Evolutionary conservation across 2,113 vertebrate species (phyloP), one percentile per base, ranked within the genome.

Genomic region (Otocyon megalotis): DNA sequence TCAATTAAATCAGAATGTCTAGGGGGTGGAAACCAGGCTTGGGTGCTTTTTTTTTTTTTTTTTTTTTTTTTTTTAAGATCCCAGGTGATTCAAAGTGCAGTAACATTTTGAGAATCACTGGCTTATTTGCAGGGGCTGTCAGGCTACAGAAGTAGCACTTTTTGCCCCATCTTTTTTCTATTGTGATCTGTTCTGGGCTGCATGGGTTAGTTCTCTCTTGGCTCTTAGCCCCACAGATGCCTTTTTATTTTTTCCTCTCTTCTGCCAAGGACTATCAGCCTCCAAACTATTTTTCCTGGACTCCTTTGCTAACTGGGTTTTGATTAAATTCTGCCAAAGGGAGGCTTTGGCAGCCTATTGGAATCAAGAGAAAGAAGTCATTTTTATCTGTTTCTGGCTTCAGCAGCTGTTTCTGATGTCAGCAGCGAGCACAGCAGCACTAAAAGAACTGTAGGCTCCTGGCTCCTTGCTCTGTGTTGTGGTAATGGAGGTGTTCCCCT

Each of bases 261-360:
- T 84, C 43, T 53, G 24, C 60, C 20, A 86, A 94, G 35, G 35
- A 28, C 56, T 91, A 20, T 43, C 92, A 82, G 24, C 19, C 26
- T 82, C 43, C 43, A 48, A 63, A 77, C 35, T 20, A 50, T 50
- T 94, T 77, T 96, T 94, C 62, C 43, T 82, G 53, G 74, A 63
- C 43, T 85, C 30, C 12, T 86, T 28, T 90, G 53, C 71, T 81
- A 88, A 91, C 53, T 63, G 63, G 30, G 14, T 54, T 97, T 95
- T 93, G 50, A 88, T 83, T 93, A 63, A 84, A 91, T 96, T 81
- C 76, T 96, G 77, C 83, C 86, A 93, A 13, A 95, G 60, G 32
- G 28, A 96, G 24, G 24, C 54, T 77, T 2, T 90, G 26, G 58
- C n/a, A 84, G 77, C n/a, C 3, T 8, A 81, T 0, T 83, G 81